Evolutionary conservation across 2,113 vertebrate species (phyloP), one percentile per base, ranked within the genome.

Genomic region (Heterochromis multidens): DNA sequence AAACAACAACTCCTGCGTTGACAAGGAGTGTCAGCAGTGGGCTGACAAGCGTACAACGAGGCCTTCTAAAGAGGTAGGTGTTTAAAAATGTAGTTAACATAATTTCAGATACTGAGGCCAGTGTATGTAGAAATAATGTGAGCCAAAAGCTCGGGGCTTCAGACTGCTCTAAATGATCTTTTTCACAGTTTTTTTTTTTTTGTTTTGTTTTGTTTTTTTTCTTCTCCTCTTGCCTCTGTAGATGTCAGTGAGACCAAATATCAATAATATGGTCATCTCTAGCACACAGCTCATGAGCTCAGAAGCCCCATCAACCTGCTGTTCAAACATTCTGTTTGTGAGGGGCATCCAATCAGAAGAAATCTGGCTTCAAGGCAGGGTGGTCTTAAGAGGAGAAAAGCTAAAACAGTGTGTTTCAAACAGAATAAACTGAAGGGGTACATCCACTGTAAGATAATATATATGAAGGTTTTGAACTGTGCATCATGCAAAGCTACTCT

Each of bases 1-100:
- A 23, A 96, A 95, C 91, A 95, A 96, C 84, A 94, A 93, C 90
- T 90, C 93, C 46, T 93, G 57, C 81, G 10, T 81, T 3, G 92
- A 94, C 40, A 84, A 87, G 37, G 92, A 93, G 4, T 85, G 81
- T 82, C 87, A 82, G 54, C 91, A 90, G 70, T 93, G 90, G 90
- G 49, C 85, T 14, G 94, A 91, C 7, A 94, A 92, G 11, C 74
- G 49, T 61, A 92, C 90, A 3, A n/a, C 9, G n/a, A 92, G 86
- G 49, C 43, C 87, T 23, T 80, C 79, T 21, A 92, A 93, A 62
- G 94, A 96, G 92, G 96, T 95, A 80, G 10, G 81, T 78, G 9
- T 65, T 46, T 49, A 49, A 70, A 70, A 27, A 27, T 46, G 9
- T 9, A 40, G 40, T 65, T 52, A 11, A 72, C 21, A 16, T 70